Evolutionary conservation across 2,113 vertebrate genomes (phyloP).

Genomic region (Edolisoma coerulescens): DNA sequence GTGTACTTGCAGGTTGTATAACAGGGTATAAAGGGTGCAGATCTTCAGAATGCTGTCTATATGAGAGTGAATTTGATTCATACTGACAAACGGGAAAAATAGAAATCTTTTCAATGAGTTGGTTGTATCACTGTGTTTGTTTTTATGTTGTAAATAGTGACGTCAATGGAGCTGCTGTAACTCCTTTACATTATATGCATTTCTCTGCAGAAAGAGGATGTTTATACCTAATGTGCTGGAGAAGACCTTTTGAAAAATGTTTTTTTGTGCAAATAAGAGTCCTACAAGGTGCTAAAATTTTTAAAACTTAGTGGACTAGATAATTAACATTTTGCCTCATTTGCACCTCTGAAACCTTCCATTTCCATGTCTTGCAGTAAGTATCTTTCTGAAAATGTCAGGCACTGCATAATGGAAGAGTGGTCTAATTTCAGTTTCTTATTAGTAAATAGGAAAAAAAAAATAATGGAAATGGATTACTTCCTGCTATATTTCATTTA

Average conservation of each 20-base stretch:
- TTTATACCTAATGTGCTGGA: background rate
- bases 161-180: background rate
- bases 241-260: constrained; percentile 2
- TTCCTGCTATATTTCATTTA: background rate
- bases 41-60: background rate
- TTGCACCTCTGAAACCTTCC: constrained; percentile 11
- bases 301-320: background rate
- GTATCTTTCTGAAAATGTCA: constrained; percentile 38
- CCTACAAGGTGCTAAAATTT: constrained; percentile 14
- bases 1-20: background rate
- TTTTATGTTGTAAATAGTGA: background rate
- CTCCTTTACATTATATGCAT: background rate
- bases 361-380: background rate
- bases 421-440: constrained; percentile 10
- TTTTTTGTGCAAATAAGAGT: constrained; percentile 24
- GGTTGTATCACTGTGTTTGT: background rate
- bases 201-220: background rate
- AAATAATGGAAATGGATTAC: background rate
- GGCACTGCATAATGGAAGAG: constrained; percentile 1
- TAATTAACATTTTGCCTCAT: constrained; percentile 48
- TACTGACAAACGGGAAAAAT: background rate
- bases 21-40: background rate
- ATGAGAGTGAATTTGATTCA: background rate
- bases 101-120: background rate
- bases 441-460: constrained; percentile 8